phyloP scores from a whole-genome alignment of 2,113 vertebrate species.

The Seriola dumerili region DNA sequence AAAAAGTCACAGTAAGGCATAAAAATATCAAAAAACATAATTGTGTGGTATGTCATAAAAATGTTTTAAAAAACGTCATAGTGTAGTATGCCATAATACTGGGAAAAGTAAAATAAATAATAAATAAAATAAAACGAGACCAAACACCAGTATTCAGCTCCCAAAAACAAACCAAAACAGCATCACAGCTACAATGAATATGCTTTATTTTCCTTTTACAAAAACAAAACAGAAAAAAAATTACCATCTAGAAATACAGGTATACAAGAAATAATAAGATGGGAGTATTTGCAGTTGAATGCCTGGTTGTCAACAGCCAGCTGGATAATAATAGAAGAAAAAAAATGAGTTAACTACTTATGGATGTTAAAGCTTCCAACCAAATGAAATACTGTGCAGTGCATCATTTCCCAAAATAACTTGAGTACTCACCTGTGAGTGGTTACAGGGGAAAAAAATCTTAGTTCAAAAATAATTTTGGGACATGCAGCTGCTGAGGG shows the following conservation, averaged over 20 bases:
- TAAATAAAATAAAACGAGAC: too few relatives aligned
- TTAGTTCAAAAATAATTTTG: neutral
- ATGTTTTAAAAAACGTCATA: too few relatives aligned
- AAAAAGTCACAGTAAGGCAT: too few relatives aligned
- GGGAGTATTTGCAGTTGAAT: conserved; percentile 89
- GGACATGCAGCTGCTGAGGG: conserved; percentile 57
- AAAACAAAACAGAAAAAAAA: conserved; percentile 77
- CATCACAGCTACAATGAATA: conserved; percentile 90
- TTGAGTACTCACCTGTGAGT: neutral
- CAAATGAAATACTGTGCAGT: conserved; percentile 83
- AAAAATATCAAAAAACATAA: too few relatives aligned
- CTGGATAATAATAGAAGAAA: conserved; percentile 79
- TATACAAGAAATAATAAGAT: conserved; percentile 89
- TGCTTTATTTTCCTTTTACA: conserved; percentile 98
- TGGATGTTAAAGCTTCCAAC: conserved; percentile 95
- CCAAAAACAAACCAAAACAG: conserved; percentile 6
- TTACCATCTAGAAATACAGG: conserved; percentile 96
- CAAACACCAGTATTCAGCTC: too few relatives aligned
- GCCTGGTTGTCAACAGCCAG: conserved; percentile 93
- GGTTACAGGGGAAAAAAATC: neutral
- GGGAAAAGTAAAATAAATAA: too few relatives aligned
- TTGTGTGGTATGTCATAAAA: too few relatives aligned
- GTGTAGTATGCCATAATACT: too few relatives aligned
- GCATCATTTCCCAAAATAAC: conserved; percentile 63
- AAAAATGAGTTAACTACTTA: conserved; percentile 78